Conservation (phyloP, 1,140 invertebrate genomes). For the Sinonovacula constricta region DNA sequence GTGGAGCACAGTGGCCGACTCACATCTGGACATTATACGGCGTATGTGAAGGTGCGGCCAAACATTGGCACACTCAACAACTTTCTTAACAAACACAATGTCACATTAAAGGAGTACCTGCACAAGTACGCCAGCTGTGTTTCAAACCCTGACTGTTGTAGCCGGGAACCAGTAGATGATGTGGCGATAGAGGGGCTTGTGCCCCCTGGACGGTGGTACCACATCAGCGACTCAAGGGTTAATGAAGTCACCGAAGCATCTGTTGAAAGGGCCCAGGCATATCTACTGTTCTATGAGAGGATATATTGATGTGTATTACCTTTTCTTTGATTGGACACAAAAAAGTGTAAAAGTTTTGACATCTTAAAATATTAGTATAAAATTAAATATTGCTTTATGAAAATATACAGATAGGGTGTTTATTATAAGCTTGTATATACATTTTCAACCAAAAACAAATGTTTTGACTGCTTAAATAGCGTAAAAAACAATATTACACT, state of each 20-base stretch:
- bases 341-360: too few relatives aligned
- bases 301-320: conserved; percentile 68
- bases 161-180: conserved; percentile 57
- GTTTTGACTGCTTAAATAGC: too few relatives aligned
- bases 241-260: conserved; percentile 87
- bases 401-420: too few relatives aligned
- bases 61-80: conserved; percentile 67
- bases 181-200: conserved; percentile 74
- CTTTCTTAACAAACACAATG: conserved; percentile 71
- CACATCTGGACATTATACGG: conserved; percentile 96
- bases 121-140: conserved; percentile 59
- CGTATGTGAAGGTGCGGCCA: conserved; percentile 85
- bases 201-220: conserved; percentile 90
- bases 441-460: too few relatives aligned
- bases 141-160: conserved; percentile 43
- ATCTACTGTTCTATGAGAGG: conserved; percentile 96
- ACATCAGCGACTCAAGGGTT: conserved; percentile 93
- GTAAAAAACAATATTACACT: too few relatives aligned
- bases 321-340: too few relatives aligned
- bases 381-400: too few relatives aligned
- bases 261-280: conserved; percentile 94
- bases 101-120: conserved; percentile 65
- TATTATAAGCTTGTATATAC: too few relatives aligned
- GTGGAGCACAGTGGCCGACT: conserved; percentile 96
- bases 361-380: too few relatives aligned